A percentile compares a stretch with the other conserved stretches of the same genome.
These are phyloP conservation scores for Dendrocopos noguchii DNA, from an alignment of 2,113 vertebrate species.

Conservation along the genomic window DNA sequence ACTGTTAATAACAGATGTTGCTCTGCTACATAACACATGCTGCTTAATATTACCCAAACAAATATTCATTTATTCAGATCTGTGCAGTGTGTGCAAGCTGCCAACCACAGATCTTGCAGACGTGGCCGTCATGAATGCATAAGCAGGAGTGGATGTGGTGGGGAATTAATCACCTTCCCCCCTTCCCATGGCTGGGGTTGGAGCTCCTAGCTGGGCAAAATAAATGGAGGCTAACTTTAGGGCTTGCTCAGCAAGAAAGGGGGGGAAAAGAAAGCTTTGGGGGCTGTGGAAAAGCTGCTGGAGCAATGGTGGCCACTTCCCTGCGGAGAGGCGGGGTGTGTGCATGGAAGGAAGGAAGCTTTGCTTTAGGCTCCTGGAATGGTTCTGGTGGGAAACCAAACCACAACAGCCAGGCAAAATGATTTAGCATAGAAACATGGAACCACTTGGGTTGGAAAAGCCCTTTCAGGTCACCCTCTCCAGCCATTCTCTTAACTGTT, in stretches of 20 bases:
- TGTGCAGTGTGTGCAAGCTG: conserved; percentile 69
- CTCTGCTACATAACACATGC: conserved; percentile 74
- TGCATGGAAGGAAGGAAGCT: background rate
- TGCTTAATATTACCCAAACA: conserved; percentile 79
- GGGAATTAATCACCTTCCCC: conserved; percentile 55
- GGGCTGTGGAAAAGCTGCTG: background rate
- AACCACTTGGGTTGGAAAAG: too few relatives aligned
- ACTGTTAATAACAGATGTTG: conserved; percentile 75
- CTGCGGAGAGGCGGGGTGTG: background rate
- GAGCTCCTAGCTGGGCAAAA: background rate
- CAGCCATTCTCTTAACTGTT: too few relatives aligned
- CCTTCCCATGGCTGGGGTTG: background rate
- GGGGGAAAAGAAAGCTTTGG: background rate
- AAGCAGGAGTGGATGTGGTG: conserved; percentile 48
- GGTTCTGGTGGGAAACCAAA: too few relatives aligned
- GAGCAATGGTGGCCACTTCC: background rate
- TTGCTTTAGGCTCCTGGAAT: background rate
- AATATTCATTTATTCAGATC: conserved; percentile 79
- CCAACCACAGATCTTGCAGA: conserved; percentile 61
- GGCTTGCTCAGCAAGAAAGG: background rate
- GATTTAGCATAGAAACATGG: too few relatives aligned
- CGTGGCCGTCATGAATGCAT: conserved; percentile 53
- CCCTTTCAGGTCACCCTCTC: too few relatives aligned
- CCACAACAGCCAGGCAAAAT: too few relatives aligned
- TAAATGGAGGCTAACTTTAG: background rate